Base-by-base conservation (phyloP, 1,140 invertebrate species). In the Trichonephila clavipes region DNA sequence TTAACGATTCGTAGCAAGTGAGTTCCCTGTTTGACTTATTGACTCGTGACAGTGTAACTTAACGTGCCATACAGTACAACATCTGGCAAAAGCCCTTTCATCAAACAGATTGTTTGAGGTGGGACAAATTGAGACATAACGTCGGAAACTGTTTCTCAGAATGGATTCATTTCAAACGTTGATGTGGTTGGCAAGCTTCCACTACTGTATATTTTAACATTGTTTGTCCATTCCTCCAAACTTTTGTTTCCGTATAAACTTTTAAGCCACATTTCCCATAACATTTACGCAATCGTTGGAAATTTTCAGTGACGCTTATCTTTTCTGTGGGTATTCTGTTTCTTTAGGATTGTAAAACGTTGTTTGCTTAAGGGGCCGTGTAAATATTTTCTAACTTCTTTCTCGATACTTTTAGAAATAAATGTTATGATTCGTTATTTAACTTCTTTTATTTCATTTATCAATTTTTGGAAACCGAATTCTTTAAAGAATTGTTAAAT, bases 51-150 rank as follows among this genome's bases (percentile, higher is more conserved):
- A 83, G 81, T 51, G 81, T 83, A 83, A 83, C 40, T 83, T 51
- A 34, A 21, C 40, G 40, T 44, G 58, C 81, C 81, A 24, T 58
- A 83, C 81, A 51, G 81, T 83, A 51, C 85, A 62, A 86, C 85
- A 86, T 86, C 51, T 86, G 85, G 81, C 81, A 58, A 21, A 51
- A 59, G 58, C 59, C 59, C 59, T 83, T 83, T 83, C 81, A 24
- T 51, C 44, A 62, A 51, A 86, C 85, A 83, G 34, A 86, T 86
- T 86, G 85, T 86, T 86, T 59, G 85, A 86, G 85, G 85, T 86
- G 59, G 85, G 85, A 86, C 81, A 83, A 83, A 83, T 83, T 40
- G 81, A 58, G 81, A 83, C 81, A 83, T 83, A 51, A 83, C 81
- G 51, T 51, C 44, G 81, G 51, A 58, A 83, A 83, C 44, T 34